These are phyloP conservation scores for Scortum barcoo DNA, from an alignment of 2,113 vertebrate genomes.

Conservation along the genomic window DNA sequence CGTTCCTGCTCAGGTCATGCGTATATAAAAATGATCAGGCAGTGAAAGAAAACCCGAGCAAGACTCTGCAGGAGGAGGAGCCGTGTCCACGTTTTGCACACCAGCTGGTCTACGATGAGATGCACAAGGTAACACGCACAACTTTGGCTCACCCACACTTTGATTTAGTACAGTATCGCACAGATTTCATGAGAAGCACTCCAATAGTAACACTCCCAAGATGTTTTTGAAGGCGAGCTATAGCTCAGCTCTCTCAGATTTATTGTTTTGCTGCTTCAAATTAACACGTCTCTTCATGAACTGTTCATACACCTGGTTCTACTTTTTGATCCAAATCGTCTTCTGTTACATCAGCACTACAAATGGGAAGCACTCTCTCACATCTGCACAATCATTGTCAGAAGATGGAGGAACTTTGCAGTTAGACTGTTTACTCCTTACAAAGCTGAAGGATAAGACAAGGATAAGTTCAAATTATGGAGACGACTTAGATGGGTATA, in stretches of 20 bases:
- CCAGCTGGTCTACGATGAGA: conserved; percentile 97
- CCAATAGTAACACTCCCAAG: not conserved
- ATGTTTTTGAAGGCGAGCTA: not conserved
- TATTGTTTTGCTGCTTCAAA: not conserved
- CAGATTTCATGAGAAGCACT: not conserved
- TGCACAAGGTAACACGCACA: conserved; percentile 91
- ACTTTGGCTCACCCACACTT: not conserved
- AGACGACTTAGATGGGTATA: no score
- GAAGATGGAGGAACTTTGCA: not conserved
- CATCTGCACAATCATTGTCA: not conserved
- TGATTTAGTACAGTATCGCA: not conserved
- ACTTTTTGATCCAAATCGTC: not conserved
- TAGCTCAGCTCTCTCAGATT: conserved; percentile 9
- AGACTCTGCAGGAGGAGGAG: conserved; percentile 96
- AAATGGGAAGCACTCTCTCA: not conserved
- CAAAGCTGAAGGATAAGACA: no score
- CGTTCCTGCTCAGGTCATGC: conserved; percentile 89
- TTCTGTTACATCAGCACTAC: not conserved
- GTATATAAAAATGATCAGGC: conserved; percentile 99
- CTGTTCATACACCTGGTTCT: not conserved
- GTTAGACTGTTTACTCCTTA: not conserved
- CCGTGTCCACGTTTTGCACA: conserved; percentile 99
- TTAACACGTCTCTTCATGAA: not conserved
- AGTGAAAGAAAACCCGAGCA: conserved; percentile 94
- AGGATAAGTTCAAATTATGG: no score